A percentile compares a stretch with the other conserved stretches of the same genome.
Conservation (phyloP, 2,888 invertebrate genomes). For the Embidobia sp. region DNA sequence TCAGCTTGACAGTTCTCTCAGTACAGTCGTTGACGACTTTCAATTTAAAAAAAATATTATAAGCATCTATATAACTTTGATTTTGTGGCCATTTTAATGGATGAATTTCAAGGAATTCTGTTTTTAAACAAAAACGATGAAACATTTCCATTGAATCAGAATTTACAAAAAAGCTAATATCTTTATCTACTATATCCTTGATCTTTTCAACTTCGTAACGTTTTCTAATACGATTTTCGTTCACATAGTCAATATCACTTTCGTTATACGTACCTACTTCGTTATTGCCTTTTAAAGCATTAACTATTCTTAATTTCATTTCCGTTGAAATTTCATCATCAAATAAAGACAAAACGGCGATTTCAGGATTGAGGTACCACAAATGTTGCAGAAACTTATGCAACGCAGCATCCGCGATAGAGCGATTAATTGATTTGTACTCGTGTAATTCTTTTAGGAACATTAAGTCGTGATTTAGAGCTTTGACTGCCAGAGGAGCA, state of each 20-base stretch:
- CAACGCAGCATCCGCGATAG: not conserved
- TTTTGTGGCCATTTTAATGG: not conserved
- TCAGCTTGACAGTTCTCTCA: constrained; percentile 7
- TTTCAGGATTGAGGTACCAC: constrained; percentile 6
- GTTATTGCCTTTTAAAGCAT: not conserved
- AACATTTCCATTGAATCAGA: constrained; percentile 3
- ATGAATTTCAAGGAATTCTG: constrained; percentile 10
- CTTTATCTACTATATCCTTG: constrained; percentile 1
- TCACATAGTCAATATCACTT: not conserved
- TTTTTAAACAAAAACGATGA: constrained; percentile 41
- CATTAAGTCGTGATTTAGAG: constrained; percentile 48
- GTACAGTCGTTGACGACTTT: constrained; percentile 9
- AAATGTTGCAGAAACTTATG: not conserved
- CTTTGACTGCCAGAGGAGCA: constrained; percentile 25
- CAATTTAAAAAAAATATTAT: not conserved
- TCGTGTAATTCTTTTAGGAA: constrained; percentile 43
- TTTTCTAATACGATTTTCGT: not conserved
- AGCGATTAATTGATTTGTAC: constrained; percentile 7
- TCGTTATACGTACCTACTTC: not conserved
- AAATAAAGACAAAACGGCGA: not conserved
- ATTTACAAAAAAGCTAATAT: constrained; percentile 27
- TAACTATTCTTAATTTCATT: constrained; percentile 1
- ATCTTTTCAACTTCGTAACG: constrained; percentile 1
- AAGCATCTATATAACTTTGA: constrained; percentile 4
- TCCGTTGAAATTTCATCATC: not conserved